Percentiles rank a stretch among this genome's conserved stretches.
These are phyloP conservation scores for Girardia tigrina DNA, from an alignment of 2,888 invertebrate genomes.

Conservation along the genomic window DNA sequence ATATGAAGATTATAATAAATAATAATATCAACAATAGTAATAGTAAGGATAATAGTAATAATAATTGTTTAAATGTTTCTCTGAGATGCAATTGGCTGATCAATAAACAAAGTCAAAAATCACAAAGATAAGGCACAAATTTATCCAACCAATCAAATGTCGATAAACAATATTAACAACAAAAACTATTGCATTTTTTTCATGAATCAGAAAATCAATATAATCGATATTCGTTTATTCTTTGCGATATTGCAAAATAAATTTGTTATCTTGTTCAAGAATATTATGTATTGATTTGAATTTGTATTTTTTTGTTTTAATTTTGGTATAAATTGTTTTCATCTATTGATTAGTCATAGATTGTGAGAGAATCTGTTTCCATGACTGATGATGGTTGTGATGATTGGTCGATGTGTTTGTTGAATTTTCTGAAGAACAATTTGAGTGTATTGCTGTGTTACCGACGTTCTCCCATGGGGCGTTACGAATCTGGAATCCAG, in stretches of 20 bases:
- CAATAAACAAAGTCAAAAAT: not conserved
- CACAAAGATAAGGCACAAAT: not conserved
- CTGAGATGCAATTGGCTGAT: not conserved
- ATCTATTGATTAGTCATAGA: not conserved
- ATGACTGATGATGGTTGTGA: not conserved
- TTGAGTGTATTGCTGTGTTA: not conserved
- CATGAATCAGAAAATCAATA: not conserved
- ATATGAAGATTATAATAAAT: not conserved
- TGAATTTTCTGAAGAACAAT: not conserved
- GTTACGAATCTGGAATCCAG: not conserved
- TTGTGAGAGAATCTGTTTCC: not conserved
- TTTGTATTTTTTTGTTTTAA: no score
- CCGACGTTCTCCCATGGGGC: not conserved
- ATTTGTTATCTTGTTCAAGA: no score
- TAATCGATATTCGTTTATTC: not conserved
- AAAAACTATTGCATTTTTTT: not conserved
- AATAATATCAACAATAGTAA: not conserved
- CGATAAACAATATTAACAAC: not conserved
- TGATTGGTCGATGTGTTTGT: not conserved
- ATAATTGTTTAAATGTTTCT: not conserved
- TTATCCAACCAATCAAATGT: not conserved
- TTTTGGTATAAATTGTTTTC: no score
- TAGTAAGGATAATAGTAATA: not conserved
- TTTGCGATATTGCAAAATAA: not conserved
- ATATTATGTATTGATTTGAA: no score